Base-by-base conservation (phyloP, 2,888 invertebrate species). In the Platycheirus albimanus region DNA sequence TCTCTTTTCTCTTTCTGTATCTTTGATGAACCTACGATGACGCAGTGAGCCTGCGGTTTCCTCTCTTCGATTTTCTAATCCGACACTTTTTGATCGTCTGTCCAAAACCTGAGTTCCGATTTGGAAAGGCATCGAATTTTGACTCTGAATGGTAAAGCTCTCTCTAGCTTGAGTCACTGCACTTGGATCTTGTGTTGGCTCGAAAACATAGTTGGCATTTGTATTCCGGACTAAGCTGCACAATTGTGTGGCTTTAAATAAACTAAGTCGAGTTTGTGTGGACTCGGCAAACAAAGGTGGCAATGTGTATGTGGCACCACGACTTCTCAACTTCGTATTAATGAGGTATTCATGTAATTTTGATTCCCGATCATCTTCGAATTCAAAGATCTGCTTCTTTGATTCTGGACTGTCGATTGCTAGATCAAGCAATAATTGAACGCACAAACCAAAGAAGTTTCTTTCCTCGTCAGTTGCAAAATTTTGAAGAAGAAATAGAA, bases 221-320 rank as follows among this genome's bases (percentile, higher is more conserved):
- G 85, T 85, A n/a, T 81, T 70, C 8, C 72, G 64, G 6, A 86
- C 47, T 43, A 84, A 80, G 56, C 85, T 85, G 6, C 75, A 74
- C 10, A 71, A 11, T 41, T 85, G 76, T 0, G 84, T 81, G 4
- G 85, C 77, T 36, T 75, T 66, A 15, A 86, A 63, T 72, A 90
- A 89, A 63, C 90, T 91, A 1, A 91, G 90, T 30, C 92, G 87
- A 0, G 93, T 92, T 3, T 91, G 90, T 43, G 92, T 88, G 0
- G 93, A 92, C 51, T 92, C 91, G 0, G 93, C 93, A 88, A 94
- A 95, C 85, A 95, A 88, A 0, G 95, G 95, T 11, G 93, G 93
- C 87, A 93, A 91, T 0, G 93, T 92, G 6, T 63, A 72, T 1
- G 92, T 90, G 87, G 93, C 92, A 45, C n/a, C n/a, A n/a, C 92